These are phyloP conservation scores for Phyto melanocephala DNA, from an alignment of 2,888 invertebrate genomes.

Conservation along the genomic window DNA sequence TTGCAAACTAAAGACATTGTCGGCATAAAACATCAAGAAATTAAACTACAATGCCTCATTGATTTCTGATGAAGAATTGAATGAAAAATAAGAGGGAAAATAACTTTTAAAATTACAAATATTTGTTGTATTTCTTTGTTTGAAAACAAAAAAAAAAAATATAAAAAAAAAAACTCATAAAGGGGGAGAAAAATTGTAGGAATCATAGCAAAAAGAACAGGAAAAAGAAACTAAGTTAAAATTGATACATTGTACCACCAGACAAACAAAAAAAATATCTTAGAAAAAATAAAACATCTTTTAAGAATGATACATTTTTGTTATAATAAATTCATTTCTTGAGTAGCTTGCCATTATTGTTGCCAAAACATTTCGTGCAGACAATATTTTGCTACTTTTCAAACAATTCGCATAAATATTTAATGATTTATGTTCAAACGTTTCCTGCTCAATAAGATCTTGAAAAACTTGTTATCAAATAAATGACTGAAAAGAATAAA, in stretches of 20 bases:
- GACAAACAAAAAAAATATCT: neutral
- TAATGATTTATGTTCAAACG: neutral
- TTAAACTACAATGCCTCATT: constrained; percentile 2
- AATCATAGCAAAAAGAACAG: neutral
- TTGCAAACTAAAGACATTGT: neutral
- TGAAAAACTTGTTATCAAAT: neutral
- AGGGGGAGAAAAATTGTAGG: neutral
- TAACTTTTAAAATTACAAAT: neutral
- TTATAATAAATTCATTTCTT: neutral
- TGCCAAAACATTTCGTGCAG: neutral
- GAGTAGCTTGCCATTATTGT: neutral
- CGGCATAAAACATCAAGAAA: neutral
- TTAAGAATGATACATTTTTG: neutral
- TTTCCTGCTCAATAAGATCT: too few relatives aligned
- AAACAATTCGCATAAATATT: neutral
- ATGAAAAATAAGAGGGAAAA: neutral
- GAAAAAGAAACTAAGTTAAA: neutral
- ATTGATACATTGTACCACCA: neutral
- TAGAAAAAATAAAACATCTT: neutral
- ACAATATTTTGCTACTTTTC: neutral
- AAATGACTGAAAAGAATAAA: neutral
- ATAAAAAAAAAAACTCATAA: too few relatives aligned
- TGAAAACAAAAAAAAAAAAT: neutral
- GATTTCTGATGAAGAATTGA: neutral
- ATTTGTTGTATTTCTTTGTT: neutral